Conservation (phyloP, 2,797 vertebrate species). For the Babyrousa celebensis region DNA sequence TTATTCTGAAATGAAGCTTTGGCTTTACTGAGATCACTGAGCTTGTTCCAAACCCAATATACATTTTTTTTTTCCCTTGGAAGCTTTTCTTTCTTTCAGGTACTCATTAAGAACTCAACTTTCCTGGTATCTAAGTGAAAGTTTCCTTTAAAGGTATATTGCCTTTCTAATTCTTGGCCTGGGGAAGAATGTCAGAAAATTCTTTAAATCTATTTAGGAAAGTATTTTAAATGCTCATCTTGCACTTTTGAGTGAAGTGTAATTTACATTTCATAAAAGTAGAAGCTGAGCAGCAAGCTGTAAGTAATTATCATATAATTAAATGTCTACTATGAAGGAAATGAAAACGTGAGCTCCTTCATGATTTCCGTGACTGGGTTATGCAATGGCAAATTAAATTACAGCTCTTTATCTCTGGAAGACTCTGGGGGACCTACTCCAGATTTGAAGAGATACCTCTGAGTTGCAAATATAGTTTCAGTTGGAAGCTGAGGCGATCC, state of each 20-base stretch:
- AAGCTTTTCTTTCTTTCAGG: conserved; percentile 45
- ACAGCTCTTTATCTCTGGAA: conserved; percentile 87
- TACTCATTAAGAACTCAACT: conserved; percentile 65
- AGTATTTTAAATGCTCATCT: conserved; percentile 91
- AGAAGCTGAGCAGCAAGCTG: conserved; percentile 90
- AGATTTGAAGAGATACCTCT: conserved; percentile 76
- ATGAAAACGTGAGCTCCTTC: conserved; percentile 88
- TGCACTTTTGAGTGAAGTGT: conserved; percentile 91
- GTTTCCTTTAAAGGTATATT: conserved; percentile 88
- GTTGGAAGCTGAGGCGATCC: conserved; percentile 67
- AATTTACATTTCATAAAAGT: conserved; percentile 92
- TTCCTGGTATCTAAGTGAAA: conserved; percentile 79
- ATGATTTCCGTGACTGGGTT: conserved; percentile 88
- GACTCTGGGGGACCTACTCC: conserved; percentile 83
- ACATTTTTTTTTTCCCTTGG: not conserved
- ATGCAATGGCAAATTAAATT: conserved; percentile 90
- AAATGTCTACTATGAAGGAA: conserved; percentile 91
- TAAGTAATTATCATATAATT: conserved; percentile 93
- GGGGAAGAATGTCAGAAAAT: conserved; percentile 87
- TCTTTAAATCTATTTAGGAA: conserved; percentile 89
- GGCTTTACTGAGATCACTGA: conserved; percentile 41
- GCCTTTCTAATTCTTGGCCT: conserved; percentile 86
- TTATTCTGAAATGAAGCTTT: conserved; percentile 45
- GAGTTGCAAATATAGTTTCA: conserved; percentile 76
- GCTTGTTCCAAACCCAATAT: conserved; percentile 62